phyloP scores from a whole-genome alignment of 2,113 vertebrate genomes.

The Eulemur rufifrons region DNA sequence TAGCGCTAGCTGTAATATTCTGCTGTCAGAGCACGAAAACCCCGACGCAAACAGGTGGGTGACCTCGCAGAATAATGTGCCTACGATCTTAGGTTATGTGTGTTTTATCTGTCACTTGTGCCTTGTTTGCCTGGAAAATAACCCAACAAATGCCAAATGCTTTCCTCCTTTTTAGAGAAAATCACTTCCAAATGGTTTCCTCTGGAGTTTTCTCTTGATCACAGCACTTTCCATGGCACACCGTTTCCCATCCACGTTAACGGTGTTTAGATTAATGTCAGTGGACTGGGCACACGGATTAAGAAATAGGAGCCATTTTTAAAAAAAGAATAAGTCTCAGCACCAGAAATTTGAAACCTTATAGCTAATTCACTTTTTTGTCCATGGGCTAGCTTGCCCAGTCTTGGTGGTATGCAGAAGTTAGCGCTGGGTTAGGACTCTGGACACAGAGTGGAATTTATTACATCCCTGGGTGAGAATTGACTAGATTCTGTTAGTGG shows the following conservation, averaged over 20 bases:
- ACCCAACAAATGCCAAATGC: too few species aligned
- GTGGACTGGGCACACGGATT: too few species aligned
- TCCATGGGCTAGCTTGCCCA: too few species aligned
- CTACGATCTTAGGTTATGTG: rapidly evolving
- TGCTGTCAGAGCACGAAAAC: background rate
- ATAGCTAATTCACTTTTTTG: background rate
- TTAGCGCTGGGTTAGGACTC: rapidly evolving
- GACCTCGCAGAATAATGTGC: background rate
- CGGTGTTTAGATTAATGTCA: too few species aligned
- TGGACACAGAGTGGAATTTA: rapidly evolving
- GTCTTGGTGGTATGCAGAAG: rapidly evolving
- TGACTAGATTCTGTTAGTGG: background rate
- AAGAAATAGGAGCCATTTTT: background rate
- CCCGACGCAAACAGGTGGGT: background rate
- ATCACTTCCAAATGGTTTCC: background rate
- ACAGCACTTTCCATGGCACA: rapidly evolving
- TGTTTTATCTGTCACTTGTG: rapidly evolving
- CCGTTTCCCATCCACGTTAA: background rate
- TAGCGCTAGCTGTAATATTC: rapidly evolving
- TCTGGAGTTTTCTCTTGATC: background rate
- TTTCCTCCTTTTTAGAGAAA: background rate
- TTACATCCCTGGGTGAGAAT: too few species aligned
- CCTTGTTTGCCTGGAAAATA: background rate
- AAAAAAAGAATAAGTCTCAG: background rate
- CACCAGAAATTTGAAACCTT: background rate